These are phyloP conservation scores for Nycticorax nycticorax DNA, from an alignment of 2,113 vertebrate genomes.

Conservation along the genomic window DNA sequence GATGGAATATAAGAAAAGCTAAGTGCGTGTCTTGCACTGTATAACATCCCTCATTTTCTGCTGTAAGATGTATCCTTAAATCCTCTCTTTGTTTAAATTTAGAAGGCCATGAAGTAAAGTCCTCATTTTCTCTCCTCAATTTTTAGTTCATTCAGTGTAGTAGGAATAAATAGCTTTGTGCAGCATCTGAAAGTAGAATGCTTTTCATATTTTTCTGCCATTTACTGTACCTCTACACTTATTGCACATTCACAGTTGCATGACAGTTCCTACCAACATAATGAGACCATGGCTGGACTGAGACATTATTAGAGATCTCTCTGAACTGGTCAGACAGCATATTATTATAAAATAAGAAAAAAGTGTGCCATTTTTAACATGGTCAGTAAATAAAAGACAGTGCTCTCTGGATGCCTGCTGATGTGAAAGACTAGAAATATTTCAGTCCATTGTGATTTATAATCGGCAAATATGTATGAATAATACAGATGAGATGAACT, in stretches of 20 bases:
- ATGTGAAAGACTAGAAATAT: slow-evolving; percentile 62
- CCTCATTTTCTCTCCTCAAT: slow-evolving; percentile 37
- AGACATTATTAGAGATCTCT: slow-evolving; percentile 70
- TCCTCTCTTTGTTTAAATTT: slow-evolving; percentile 59
- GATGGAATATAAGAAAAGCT: slow-evolving; percentile 40
- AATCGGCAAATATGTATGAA: slow-evolving; percentile 58
- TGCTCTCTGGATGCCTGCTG: slow-evolving; percentile 48
- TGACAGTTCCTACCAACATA: slow-evolving; percentile 72
- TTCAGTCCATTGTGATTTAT: slow-evolving; percentile 62
- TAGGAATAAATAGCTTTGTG: slow-evolving; percentile 70
- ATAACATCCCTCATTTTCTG: slow-evolving; percentile 42
- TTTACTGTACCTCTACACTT: slow-evolving; percentile 71
- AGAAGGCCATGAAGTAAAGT: slow-evolving; percentile 57
- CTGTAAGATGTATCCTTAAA: slow-evolving; percentile 30
- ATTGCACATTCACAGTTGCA: slow-evolving; percentile 69
- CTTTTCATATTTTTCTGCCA: slow-evolving; percentile 66
- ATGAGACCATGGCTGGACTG: slow-evolving; percentile 65
- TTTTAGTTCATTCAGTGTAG: slow-evolving; percentile 65
- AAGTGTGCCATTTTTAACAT: slow-evolving; percentile 44
- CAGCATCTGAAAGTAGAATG: slow-evolving; percentile 67
- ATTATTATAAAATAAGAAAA: slow-evolving; percentile 70
- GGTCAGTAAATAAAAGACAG: slow-evolving; percentile 73
- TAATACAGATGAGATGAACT: slow-evolving; percentile 50
- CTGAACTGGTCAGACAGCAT: slow-evolving; percentile 67
- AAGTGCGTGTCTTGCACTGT: slow-evolving; percentile 9